Percentiles rank a stretch among this genome's conserved stretches.
Evolutionary conservation across 2,113 vertebrate genomes (phyloP).

Genomic region (Galbula dea): DNA sequence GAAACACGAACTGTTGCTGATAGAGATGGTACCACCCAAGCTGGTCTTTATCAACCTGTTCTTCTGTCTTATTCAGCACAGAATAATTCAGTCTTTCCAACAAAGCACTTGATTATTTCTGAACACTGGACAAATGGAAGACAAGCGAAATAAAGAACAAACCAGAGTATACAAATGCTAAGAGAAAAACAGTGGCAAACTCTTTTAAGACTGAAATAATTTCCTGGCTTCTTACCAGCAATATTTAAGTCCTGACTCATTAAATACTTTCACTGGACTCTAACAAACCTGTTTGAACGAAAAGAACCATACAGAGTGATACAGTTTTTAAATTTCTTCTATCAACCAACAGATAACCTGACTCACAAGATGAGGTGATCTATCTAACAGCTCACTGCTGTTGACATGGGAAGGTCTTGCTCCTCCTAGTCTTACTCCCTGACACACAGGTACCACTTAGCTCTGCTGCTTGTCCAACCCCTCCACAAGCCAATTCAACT

Average conservation of each 20-base stretch:
- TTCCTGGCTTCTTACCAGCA: background rate
- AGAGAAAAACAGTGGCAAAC: background rate
- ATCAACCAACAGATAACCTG: background rate
- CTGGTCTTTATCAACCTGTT: background rate
- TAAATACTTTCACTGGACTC: background rate
- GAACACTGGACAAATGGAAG: background rate
- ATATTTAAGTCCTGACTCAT: background rate
- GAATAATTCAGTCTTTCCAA: background rate
- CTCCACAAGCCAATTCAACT: background rate
- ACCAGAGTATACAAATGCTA: background rate
- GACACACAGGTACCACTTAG: background rate
- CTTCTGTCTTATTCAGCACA: background rate
- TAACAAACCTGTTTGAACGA: background rate
- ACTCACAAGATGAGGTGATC: background rate
- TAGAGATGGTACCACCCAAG: too few species aligned
- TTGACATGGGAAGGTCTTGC: background rate
- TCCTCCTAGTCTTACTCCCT: background rate
- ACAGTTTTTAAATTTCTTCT: background rate
- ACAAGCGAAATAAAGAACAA: background rate
- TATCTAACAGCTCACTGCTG: background rate
- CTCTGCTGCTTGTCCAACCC: background rate
- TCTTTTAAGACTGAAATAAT: background rate
- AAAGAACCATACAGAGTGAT: background rate
- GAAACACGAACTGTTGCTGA: fast-evolving
- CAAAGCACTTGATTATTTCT: background rate